phyloP scores from a whole-genome alignment of 2,113 vertebrate species.

The Spea multiplicata region DNA sequence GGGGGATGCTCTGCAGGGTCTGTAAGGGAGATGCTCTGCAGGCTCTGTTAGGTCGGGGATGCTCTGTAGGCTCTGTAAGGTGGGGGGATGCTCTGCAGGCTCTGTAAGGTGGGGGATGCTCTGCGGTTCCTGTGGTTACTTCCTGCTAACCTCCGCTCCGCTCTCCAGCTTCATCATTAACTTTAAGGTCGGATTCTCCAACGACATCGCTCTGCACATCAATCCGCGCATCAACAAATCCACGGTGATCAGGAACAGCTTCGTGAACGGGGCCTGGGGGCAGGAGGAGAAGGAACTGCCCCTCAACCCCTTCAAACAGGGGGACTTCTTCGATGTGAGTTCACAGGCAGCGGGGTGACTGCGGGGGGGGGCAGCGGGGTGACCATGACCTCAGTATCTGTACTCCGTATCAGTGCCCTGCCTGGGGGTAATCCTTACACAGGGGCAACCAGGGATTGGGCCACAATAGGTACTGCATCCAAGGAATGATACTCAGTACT shows the following conservation, averaged over 20 bases:
- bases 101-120: neutral
- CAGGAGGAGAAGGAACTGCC: slow-evolving; percentile 62
- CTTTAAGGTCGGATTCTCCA: slow-evolving; percentile 13
- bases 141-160: neutral
- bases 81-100: neutral
- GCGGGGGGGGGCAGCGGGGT: too few relatives aligned
- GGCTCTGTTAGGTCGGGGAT: neutral
- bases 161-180: slow-evolving; percentile 26
- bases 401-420: too few relatives aligned
- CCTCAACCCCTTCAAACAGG: slow-evolving; percentile 69
- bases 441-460: too few relatives aligned
- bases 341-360: too few relatives aligned
- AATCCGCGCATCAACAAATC: slow-evolving; percentile 62
- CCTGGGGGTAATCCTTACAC: too few relatives aligned
- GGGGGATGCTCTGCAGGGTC: neutral
- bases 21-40: neutral
- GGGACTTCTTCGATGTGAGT: slow-evolving; percentile 81
- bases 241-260: slow-evolving; percentile 68
- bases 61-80: neutral
- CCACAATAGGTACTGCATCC: too few relatives aligned
- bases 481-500: too few relatives aligned
- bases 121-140: neutral
- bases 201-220: slow-evolving; percentile 69
- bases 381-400: too few relatives aligned
- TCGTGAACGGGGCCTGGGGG: slow-evolving; percentile 67